These are phyloP conservation scores for Ramphastos sulfuratus DNA, from an alignment of 2,113 vertebrate species.

Conservation along the genomic window DNA sequence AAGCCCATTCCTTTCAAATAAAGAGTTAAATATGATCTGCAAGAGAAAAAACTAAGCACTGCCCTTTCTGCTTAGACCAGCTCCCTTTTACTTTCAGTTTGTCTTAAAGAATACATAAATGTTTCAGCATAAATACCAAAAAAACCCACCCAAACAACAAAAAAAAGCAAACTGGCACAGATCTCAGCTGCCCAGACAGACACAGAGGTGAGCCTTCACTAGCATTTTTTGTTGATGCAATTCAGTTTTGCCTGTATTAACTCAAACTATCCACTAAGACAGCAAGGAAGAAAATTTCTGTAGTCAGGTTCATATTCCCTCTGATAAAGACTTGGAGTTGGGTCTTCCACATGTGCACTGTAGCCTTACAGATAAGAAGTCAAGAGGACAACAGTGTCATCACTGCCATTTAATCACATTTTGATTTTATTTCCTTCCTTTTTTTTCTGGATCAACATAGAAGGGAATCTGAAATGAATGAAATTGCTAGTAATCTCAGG, in stretches of 20 bases:
- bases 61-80: not conserved
- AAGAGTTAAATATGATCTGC: not conserved
- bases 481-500: not conserved
- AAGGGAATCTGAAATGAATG: not conserved
- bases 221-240: not conserved
- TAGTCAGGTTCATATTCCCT: not conserved
- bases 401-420: not conserved
- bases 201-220: not conserved
- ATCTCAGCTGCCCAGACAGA: not conserved
- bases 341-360: not conserved
- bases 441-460: not conserved
- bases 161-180: not conserved
- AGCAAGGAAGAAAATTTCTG: not conserved
- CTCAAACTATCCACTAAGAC: not conserved
- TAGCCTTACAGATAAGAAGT: not conserved
- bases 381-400: not conserved
- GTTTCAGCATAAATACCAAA: not conserved
- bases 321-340: not conserved
- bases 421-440: not conserved
- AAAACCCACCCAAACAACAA: not conserved
- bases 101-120: not conserved
- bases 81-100: not conserved
- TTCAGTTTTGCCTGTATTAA: not conserved
- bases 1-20: not conserved
- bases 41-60: not conserved